Percentiles rank a stretch among this genome's conserved stretches.
These are phyloP conservation scores for Drosophila bifasciata DNA, from an alignment of 1,140 invertebrate species.

Conservation along the genomic window DNA sequence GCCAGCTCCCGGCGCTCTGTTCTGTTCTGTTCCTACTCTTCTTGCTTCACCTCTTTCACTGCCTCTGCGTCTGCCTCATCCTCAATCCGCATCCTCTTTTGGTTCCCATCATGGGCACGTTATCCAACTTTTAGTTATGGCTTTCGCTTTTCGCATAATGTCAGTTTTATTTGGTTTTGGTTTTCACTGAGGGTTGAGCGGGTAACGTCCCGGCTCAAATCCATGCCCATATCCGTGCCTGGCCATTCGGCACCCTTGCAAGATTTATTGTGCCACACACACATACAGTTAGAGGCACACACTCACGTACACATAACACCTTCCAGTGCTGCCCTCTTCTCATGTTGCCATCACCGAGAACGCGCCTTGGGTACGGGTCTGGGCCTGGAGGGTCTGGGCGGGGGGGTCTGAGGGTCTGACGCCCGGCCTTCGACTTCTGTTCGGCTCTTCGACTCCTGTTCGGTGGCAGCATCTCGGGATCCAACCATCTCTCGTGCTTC, in stretches of 20 bases:
- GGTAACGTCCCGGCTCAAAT: conserved; percentile 29
- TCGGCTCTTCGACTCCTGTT: conserved; percentile 12
- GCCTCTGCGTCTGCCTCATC: no score
- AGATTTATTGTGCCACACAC: conserved; percentile 76
- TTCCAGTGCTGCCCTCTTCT: conserved; percentile 8
- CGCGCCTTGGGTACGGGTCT: conserved; percentile 39
- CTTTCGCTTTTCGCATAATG: conserved; percentile 83
- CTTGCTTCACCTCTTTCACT: conserved; percentile 1
- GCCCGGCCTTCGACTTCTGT: conserved; percentile 19
- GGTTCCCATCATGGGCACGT: conserved; percentile 71
- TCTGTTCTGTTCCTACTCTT: not conserved
- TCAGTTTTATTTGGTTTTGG: conserved; percentile 83
- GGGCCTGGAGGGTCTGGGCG: conserved; percentile 5
- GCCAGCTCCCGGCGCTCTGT: not conserved
- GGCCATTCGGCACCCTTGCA: conserved; percentile 74
- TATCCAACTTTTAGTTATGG: conserved; percentile 82
- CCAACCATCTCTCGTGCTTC: conserved; percentile 52
- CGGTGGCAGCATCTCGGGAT: not conserved
- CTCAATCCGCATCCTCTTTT: conserved; percentile 2
- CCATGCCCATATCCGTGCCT: conserved; percentile 25
- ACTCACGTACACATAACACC: conserved; percentile 58
- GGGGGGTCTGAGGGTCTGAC: conserved; percentile 1
- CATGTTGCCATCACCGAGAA: no score
- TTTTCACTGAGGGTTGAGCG: conserved; percentile 60
- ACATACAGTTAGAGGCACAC: conserved; percentile 23